Evolutionary conservation across 2,113 vertebrate genomes (phyloP).

Genomic region (Hydropotes inermis): DNA sequence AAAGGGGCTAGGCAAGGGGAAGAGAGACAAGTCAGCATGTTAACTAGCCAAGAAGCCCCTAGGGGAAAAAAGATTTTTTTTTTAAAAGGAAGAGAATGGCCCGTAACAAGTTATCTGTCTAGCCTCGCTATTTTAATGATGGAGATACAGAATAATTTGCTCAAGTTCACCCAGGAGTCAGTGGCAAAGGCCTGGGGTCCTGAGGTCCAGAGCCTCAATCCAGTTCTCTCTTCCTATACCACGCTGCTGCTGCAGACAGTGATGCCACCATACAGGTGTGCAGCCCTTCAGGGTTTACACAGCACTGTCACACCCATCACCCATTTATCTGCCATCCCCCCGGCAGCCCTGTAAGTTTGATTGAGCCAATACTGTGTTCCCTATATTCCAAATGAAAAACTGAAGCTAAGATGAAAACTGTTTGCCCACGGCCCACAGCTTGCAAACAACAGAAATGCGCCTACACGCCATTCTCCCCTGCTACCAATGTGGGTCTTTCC

Average conservation of each 20-base stretch:
- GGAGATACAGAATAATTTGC: neutral
- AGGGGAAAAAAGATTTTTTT: neutral
- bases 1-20: too few species aligned
- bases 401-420: neutral
- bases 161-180: neutral
- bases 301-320: too few species aligned
- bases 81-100: neutral
- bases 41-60: neutral
- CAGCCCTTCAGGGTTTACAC: neutral
- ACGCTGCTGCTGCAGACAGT: neutral
- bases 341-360: neutral
- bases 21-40: too few species aligned
- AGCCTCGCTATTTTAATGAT: neutral
- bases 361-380: neutral
- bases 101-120: neutral
- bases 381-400: neutral
- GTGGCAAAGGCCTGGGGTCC: neutral
- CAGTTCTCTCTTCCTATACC: neutral
- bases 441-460: neutral
- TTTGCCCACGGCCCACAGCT: neutral
- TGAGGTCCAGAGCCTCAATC: neutral
- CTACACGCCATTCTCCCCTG: neutral
- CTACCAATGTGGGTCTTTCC: neutral
- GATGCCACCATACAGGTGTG: accelerated
- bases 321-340: neutral